Conservation (phyloP, 1,140 invertebrate genomes). For the Drosophila busckii region DNA sequence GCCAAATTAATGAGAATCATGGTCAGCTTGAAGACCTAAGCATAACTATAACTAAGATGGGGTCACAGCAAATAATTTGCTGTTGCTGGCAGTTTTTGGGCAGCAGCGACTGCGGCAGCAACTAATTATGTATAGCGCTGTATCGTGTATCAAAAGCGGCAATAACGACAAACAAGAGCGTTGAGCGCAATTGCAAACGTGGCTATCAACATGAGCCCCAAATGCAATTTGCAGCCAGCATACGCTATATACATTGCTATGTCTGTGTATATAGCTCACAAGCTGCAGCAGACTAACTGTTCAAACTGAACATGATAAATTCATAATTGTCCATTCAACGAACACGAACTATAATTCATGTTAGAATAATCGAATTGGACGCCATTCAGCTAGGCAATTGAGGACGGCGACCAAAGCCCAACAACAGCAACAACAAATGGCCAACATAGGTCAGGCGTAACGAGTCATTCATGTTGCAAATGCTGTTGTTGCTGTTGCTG, state of each 20-base stretch:
- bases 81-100: too few species aligned
- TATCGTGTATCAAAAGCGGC: slow-evolving; percentile 6
- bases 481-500: slow-evolving; percentile 29
- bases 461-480: slow-evolving; percentile 74
- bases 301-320: slow-evolving; percentile 76
- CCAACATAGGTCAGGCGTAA: slow-evolving; percentile 73
- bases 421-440: slow-evolving; percentile 37
- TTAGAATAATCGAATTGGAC: slow-evolving; percentile 76
- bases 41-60: too few species aligned
- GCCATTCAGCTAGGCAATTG: slow-evolving; percentile 69
- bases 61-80: too few species aligned
- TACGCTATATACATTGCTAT: background rate
- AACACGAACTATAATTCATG: slow-evolving; percentile 76
- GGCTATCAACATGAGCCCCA: slow-evolving; percentile 40
- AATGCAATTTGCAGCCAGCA: slow-evolving; percentile 31
- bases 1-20: too few species aligned
- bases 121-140: slow-evolving; percentile 65
- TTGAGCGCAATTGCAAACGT: slow-evolving; percentile 30
- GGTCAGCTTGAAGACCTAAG: background rate
- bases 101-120: too few species aligned
- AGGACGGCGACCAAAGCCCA: slow-evolving; percentile 63
- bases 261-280: slow-evolving; percentile 54
- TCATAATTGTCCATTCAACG: slow-evolving; percentile 74
- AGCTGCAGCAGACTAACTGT: too few species aligned
- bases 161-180: slow-evolving; percentile 6